phyloP scores from a whole-genome alignment of 2,888 invertebrate species.

The Falcaria lacertinaria region DNA sequence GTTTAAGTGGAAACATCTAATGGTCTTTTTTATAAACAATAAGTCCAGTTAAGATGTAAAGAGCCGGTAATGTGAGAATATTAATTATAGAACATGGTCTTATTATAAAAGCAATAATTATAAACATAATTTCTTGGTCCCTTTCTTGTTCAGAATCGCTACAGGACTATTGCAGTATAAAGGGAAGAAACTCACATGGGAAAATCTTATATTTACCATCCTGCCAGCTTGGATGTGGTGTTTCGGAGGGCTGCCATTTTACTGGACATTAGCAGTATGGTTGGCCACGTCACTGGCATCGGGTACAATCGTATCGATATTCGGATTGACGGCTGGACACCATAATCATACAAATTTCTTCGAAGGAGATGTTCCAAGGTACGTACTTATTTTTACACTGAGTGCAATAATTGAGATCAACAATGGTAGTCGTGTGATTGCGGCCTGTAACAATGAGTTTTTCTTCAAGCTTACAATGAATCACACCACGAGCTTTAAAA shows the following conservation, averaged over 20 bases:
- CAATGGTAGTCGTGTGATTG: too few relatives aligned
- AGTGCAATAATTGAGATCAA: too few relatives aligned
- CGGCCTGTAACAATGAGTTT: too few relatives aligned
- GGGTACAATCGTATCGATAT: slow-evolving; percentile 82
- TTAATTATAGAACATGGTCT: too few relatives aligned
- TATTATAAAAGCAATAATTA: too few relatives aligned
- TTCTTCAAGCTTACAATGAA: too few relatives aligned
- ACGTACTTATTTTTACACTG: slow-evolving; percentile 9
- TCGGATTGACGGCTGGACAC: slow-evolving; percentile 89
- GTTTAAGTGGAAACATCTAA: too few relatives aligned
- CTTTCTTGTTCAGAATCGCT: slow-evolving; percentile 34
- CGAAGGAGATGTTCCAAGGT: slow-evolving; percentile 88
- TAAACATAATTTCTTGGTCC: not conserved
- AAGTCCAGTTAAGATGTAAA: too few relatives aligned
- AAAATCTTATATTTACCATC: slow-evolving; percentile 43
- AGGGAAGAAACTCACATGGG: slow-evolving; percentile 43
- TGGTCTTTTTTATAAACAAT: too few relatives aligned
- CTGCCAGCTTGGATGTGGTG: slow-evolving; percentile 67
- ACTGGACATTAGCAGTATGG: slow-evolving; percentile 74
- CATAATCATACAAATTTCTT: slow-evolving; percentile 90
- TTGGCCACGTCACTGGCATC: slow-evolving; percentile 63
- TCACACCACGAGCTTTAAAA: too few relatives aligned
- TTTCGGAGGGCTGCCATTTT: slow-evolving; percentile 45
- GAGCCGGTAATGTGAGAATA: too few relatives aligned
- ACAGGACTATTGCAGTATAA: slow-evolving; percentile 30